A percentile compares a stretch with the other conserved stretches of the same genome.
Evolutionary conservation across 2,113 vertebrate genomes (phyloP).

Genomic region (Callithrix jacchus): DNA sequence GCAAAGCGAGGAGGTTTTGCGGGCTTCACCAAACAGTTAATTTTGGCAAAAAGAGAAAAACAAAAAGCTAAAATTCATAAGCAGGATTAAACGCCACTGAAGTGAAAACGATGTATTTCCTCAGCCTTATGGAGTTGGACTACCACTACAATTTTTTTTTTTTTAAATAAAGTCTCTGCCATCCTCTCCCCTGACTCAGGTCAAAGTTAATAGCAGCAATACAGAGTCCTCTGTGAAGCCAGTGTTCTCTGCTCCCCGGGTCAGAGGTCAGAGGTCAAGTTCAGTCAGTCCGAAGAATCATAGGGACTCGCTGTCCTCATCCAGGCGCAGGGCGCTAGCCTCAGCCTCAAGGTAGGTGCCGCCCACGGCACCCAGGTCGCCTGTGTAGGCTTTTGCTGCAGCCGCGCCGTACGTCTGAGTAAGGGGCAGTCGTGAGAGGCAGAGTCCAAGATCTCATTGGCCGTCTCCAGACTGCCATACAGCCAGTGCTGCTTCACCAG

Average conservation of each 20-base stretch:
- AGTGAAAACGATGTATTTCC: slow-evolving; percentile 81
- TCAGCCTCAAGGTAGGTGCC: slow-evolving; percentile 94
- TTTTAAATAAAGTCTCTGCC: slow-evolving; percentile 83
- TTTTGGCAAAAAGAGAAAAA: slow-evolving; percentile 83
- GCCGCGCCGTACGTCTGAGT: slow-evolving; percentile 90
- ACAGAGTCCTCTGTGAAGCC: slow-evolving; percentile 82
- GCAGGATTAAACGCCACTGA: slow-evolving; percentile 85
- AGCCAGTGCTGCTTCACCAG: slow-evolving; percentile 98
- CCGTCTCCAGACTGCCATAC: slow-evolving; percentile 93
- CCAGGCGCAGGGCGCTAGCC: slow-evolving; percentile 89
- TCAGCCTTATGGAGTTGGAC: slow-evolving; percentile 83
- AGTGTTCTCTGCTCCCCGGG: slow-evolving; percentile 81
- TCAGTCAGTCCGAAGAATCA: slow-evolving; percentile 97
- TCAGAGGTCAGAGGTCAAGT: slow-evolving; percentile 71
- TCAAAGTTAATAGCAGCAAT: slow-evolving; percentile 92
- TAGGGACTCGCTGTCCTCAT: slow-evolving; percentile 96
- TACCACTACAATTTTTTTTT: slow-evolving; percentile 82
- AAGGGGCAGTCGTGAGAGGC: slow-evolving; percentile 93
- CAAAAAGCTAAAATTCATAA: slow-evolving; percentile 83
- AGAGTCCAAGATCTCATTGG: slow-evolving; percentile 95
- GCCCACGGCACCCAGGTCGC: slow-evolving; percentile 94
- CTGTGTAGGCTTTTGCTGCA: slow-evolving; percentile 92
- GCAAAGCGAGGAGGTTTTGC: slow-evolving; percentile 90
- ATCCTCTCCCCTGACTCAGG: slow-evolving; percentile 85
- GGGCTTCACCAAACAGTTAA: slow-evolving; percentile 83